Evolutionary conservation across 2,113 vertebrate genomes (phyloP).

Genomic region (Campylomormyrus numenius): DNA sequence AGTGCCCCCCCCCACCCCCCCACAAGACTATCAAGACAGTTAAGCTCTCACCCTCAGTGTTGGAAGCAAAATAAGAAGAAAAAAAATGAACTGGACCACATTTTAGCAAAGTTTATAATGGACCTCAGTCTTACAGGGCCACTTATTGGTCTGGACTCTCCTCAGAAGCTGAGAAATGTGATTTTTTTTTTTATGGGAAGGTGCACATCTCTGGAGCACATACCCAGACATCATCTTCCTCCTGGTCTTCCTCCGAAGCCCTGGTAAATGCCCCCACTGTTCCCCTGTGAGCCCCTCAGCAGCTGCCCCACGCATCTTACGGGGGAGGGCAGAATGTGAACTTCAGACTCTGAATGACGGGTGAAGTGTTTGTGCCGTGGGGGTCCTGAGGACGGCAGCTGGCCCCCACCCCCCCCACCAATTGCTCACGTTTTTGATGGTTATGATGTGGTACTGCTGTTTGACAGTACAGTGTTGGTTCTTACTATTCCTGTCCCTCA

Average conservation of each 20-base stretch:
- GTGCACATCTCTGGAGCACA: background rate
- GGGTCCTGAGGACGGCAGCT: conserved; percentile 3
- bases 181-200: background rate
- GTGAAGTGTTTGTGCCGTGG: conserved; percentile 1
- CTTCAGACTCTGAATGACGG: conserved; percentile 19
- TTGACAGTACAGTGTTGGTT: conserved; percentile 5
- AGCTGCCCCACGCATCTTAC: conserved; percentile 25
- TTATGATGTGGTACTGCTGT: conserved; percentile 27
- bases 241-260: background rate
- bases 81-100: conserved; percentile 43
- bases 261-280: background rate
- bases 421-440: conserved; percentile 18
- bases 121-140: conserved; percentile 47
- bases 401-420: background rate
- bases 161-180: conserved; percentile 29
- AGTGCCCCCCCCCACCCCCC: conserved; percentile 17
- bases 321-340: conserved; percentile 37
- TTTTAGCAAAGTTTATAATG: conserved; percentile 47
- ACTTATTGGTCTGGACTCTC: conserved; percentile 29
- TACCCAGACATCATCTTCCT: background rate
- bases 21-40: conserved; percentile 34
- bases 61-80: conserved; percentile 31
- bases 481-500: conserved; percentile 34
- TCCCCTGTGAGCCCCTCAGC: conserved; percentile 6
- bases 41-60: conserved; percentile 20